Base-by-base conservation (phyloP, 2,888 invertebrate genomes). In the Brenthis hecate region DNA sequence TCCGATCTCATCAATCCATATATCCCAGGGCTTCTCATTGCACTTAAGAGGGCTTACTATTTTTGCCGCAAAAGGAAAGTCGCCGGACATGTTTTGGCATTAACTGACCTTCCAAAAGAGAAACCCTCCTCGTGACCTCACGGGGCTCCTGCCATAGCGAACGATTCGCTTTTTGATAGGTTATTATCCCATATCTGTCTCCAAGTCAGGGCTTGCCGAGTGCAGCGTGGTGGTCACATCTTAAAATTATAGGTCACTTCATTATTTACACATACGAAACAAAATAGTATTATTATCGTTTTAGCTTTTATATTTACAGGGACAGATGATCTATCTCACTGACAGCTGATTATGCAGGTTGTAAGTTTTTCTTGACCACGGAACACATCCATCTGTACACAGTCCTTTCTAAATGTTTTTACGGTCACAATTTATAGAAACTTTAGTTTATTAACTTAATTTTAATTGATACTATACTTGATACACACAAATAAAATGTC, bases 341-440 rank as follows among this genome's bases (percentile, higher is more conserved):
- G 93, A 93, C 93, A 93, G 92, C 93, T 93, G 93, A 93, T 93
- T 93, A 93, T 92, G 93, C 91, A 91, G 92, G 93, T 89, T 90
- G 91, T 88, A 88, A 89, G 92, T 91, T 92, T 92, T 92, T 89
- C 90, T 89, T 81, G 83, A 86, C 84, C 87, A 88, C 89, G 87
- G 84, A 86, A 84, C 88, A 89, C 89, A 88, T 91, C 86, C 88
- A 91, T 90, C 81, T 84, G 88, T 84, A 83, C 83, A 82, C 79
- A 82, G 81, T 82, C 78, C 81, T 85, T 86, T 84, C 83, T 76
- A 84, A 80, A 83, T 78, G 79, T 78, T 81, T 87, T 81, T 75
- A 81, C 70, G 73, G 78, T 80, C 75, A 78, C 78, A 75, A 81
- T 81, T 84, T 77, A 80, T 81, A 80, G 75, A 84, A 86, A 84